Evolutionary conservation across 1,140 invertebrate genomes (phyloP).

Genomic region (Drosophila santomea): DNA sequence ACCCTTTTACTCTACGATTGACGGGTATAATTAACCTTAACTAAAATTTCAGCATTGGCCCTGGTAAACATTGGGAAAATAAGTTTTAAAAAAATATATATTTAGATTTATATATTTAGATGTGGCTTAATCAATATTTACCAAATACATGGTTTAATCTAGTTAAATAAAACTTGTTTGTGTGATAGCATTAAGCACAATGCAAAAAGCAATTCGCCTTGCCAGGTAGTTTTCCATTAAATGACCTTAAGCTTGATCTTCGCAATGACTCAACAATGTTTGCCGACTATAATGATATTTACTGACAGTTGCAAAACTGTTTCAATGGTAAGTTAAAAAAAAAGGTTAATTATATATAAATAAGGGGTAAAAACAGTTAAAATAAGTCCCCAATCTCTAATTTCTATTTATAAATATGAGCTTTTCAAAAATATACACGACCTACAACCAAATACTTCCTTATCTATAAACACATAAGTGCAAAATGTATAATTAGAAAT

Average conservation of each 20-base stretch:
- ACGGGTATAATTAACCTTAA: no score
- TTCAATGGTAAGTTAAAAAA: background rate
- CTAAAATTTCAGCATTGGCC: no score
- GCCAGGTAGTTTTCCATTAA: slow-evolving; percentile 4
- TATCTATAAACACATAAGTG: background rate
- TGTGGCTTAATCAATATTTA: no score
- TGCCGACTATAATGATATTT: background rate
- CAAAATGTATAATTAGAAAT: no score
- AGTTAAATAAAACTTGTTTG: slow-evolving; percentile 4
- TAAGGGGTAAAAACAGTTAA: no score
- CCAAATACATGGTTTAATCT: background rate
- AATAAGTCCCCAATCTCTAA: background rate
- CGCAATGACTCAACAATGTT: background rate
- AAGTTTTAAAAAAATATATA: no score
- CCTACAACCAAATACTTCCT: background rate
- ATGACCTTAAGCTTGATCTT: slow-evolving; percentile 10
- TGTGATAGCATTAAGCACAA: background rate
- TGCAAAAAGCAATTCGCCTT: background rate
- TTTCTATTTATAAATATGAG: slow-evolving; percentile 3
- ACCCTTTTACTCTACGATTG: no score
- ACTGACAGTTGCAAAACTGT: background rate
- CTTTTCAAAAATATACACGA: background rate
- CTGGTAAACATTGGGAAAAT: no score
- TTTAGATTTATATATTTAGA: no score
- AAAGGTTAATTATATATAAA: no score